Conservation (phyloP, 2,888 invertebrate genomes). For the Apomyelois bistriatella region DNA sequence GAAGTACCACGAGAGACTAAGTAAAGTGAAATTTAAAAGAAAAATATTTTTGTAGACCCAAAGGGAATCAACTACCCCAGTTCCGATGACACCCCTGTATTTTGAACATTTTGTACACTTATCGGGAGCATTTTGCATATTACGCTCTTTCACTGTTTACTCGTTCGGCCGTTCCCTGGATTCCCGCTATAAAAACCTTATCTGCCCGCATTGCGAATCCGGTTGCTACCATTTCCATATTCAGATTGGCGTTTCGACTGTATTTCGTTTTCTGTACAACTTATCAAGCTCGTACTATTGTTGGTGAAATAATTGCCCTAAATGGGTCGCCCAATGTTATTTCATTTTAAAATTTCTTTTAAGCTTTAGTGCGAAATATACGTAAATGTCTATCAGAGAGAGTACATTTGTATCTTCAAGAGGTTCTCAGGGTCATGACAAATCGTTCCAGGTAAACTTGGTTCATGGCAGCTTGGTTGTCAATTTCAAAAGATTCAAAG, state of each 20-base stretch:
- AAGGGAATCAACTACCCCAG: background rate
- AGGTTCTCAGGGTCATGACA: too few relatives aligned
- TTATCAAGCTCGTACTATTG: constrained; percentile 25
- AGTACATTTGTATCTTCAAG: too few relatives aligned
- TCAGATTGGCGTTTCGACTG: constrained; percentile 50
- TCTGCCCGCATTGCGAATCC: constrained; percentile 69
- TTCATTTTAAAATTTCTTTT: too few relatives aligned
- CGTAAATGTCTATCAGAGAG: too few relatives aligned
- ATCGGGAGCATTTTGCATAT: constrained; percentile 48
- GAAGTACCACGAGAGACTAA: too few relatives aligned
- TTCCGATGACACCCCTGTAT: constrained; percentile 18
- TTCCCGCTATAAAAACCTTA: constrained; percentile 67
- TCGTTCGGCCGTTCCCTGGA: constrained; percentile 40
- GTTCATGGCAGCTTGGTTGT: too few relatives aligned
- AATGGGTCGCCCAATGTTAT: too few relatives aligned
- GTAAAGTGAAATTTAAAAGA: too few relatives aligned
- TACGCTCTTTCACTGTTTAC: constrained; percentile 39
- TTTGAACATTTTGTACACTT: constrained; percentile 35
- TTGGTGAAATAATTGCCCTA: constrained; percentile 18
- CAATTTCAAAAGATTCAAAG: too few relatives aligned
- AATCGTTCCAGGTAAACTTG: too few relatives aligned
- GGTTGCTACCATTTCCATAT: constrained; percentile 61
- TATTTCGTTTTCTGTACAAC: constrained; percentile 18
- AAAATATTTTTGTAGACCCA: background rate
- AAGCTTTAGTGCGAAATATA: too few relatives aligned